A percentile compares a stretch with the other conserved stretches of the same genome.
phyloP scores from a whole-genome alignment of 2,797 vertebrate species.

The Acanthurus tractus region DNA sequence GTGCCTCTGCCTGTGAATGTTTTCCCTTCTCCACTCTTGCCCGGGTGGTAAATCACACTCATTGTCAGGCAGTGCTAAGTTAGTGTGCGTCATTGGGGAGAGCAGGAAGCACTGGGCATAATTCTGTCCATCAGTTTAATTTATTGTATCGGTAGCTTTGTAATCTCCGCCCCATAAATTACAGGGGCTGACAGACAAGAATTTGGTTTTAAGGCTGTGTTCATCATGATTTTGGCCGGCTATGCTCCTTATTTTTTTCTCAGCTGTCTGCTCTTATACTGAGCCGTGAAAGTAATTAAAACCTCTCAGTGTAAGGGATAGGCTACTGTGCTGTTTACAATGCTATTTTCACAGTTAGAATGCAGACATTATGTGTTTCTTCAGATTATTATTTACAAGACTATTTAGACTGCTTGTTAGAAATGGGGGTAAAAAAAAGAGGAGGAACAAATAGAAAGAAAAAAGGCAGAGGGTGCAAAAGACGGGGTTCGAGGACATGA shows the following conservation, averaged over 20 bases:
- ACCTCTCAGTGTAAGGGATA: slow-evolving; percentile 17
- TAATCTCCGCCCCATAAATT: slow-evolving; percentile 96
- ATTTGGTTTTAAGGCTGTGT: slow-evolving; percentile 92
- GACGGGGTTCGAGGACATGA: slow-evolving; percentile 61
- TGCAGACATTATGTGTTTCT: slow-evolving; percentile 56
- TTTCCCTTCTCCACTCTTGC: slow-evolving; percentile 80
- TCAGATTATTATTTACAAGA: slow-evolving; percentile 45
- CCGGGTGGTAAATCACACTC: slow-evolving; percentile 92
- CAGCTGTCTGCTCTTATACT: slow-evolving; percentile 46
- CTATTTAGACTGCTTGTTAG: not conserved
- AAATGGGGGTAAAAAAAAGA: slow-evolving; percentile 69
- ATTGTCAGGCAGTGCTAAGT: slow-evolving; percentile 96
- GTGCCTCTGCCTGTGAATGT: slow-evolving; percentile 82
- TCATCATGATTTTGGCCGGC: slow-evolving; percentile 76
- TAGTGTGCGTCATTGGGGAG: slow-evolving; percentile 97
- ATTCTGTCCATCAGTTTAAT: slow-evolving; percentile 99
- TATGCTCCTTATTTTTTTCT: slow-evolving; percentile 37
- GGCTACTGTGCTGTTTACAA: slow-evolving; percentile 26
- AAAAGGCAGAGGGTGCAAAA: slow-evolving; percentile 21
- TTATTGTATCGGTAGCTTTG: slow-evolving; percentile 98
- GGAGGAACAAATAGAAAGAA: not conserved
- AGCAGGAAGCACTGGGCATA: slow-evolving; percentile 98
- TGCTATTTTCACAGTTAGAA: slow-evolving; percentile 66
- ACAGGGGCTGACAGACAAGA: slow-evolving; percentile 94
- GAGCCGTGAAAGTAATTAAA: slow-evolving; percentile 55